Base-by-base conservation (phyloP, 2,888 invertebrate genomes). In the Altica lythri region DNA sequence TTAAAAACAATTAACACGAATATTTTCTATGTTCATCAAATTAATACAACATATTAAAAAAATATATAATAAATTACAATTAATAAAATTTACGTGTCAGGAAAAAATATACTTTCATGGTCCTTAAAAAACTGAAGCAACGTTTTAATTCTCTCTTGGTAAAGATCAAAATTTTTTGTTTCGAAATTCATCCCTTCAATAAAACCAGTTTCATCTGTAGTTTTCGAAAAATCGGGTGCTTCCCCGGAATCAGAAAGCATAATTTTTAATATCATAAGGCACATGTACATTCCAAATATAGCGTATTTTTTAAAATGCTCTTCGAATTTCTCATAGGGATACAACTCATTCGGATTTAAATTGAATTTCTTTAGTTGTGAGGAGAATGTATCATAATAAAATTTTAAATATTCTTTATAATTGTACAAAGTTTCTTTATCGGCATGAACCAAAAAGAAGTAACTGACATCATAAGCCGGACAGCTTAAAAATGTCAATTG, bases 401-500 rank as follows among this genome's bases (percentile, higher is more conserved):
- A 50, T 10, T 63, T 48, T 5, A 73, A 45, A 14, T 68, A 59
- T 5, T 58, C 45, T 19, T 70, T 59, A 18, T 62, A 68, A 25
- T 70, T 37, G 30, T 64, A 47, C 1, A 72, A 55, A 10, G 65
- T 55, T 22, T 69, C 63, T 25, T 64, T 66, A 0, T 65, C 57
- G 30, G 64, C 62, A 35, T 66, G 67, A 9, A 65, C 65, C 19
- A 67, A 69, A 16, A 75, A 43, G 50, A 70, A 60, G 45, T 73
- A 72, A 2, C 63, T 51, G 32, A 74, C 44, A 48, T 75, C 74
- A n/a, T 57, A 25, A n/a, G 58, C 66, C 1, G 68, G 68, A 1
- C 58, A 53, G 3, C 48, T 55, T 2, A 54, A 8, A 38, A 43
- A 42, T 1, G 60, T 29, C 6, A 68, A 19, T 54, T 68, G 68